Evolutionary conservation across 2,888 invertebrate genomes (phyloP).

Genomic region (Urechis unicinctus): DNA sequence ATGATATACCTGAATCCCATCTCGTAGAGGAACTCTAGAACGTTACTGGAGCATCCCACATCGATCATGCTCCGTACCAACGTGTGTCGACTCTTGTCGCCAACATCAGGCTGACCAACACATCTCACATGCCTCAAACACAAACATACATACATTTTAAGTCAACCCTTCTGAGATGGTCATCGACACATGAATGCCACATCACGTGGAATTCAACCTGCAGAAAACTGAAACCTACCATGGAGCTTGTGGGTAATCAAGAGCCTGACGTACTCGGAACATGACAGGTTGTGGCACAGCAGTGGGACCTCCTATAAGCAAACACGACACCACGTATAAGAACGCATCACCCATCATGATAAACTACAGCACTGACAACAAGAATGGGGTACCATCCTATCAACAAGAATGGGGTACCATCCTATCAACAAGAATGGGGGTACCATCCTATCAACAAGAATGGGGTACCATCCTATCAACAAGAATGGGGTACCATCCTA

Average conservation of each 20-base stretch:
- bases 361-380: too few species aligned
- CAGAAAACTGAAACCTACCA: constrained; percentile 48
- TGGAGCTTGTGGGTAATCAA: constrained; percentile 75
- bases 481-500: too few species aligned
- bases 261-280: constrained; percentile 69
- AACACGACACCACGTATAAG: too few species aligned
- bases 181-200: too few species aligned
- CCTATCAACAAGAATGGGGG: too few species aligned
- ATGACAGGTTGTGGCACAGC: constrained; percentile 8
- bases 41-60: constrained; percentile 81
- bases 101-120: constrained; percentile 83
- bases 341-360: too few species aligned
- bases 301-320: constrained; percentile 9
- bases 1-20: constrained; percentile 59
- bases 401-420: too few species aligned
- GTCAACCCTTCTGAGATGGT: neutral
- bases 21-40: constrained; percentile 86
- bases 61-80: constrained; percentile 87
- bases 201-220: too few species aligned
- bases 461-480: too few species aligned
- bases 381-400: too few species aligned
- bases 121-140: constrained; percentile 71
- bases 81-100: constrained; percentile 78
- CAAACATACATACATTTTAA: neutral
- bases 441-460: too few species aligned